Evolutionary conservation across 2,888 invertebrate genomes (phyloP).

Genomic region (Lypha dubia): DNA sequence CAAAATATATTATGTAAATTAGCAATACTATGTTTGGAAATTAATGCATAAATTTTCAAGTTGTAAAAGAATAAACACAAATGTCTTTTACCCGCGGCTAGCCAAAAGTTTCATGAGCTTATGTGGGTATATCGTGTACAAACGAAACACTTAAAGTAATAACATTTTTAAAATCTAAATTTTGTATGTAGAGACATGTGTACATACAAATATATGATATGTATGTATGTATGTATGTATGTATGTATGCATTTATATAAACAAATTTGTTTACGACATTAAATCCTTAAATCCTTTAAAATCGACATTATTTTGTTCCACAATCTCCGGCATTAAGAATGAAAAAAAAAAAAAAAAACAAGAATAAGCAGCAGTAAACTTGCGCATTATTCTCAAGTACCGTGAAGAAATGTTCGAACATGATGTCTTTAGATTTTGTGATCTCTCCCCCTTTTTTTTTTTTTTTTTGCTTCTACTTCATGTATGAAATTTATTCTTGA

Average conservation of each 20-base stretch:
- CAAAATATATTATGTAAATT: background rate
- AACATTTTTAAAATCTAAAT: background rate
- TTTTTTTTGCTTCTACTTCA: background rate
- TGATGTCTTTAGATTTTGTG: conserved; percentile 11
- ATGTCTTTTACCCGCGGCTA: background rate
- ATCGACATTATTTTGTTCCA: background rate
- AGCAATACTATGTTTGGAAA: background rate
- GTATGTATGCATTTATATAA: background rate
- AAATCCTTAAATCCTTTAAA: conserved; percentile 9
- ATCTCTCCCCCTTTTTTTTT: too few species aligned
- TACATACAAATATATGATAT: background rate
- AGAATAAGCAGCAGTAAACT: background rate
- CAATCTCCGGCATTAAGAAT: background rate
- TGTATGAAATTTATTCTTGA: background rate
- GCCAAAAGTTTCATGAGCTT: background rate
- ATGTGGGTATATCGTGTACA: background rate
- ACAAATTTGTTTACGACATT: background rate
- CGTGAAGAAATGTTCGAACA: background rate
- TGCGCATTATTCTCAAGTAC: conserved; percentile 15
- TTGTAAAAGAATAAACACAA: background rate
- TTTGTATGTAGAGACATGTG: too few species aligned
- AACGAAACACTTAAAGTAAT: background rate
- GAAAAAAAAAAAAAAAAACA: too few species aligned
- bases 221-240: background rate
- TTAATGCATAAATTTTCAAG: background rate